Evolutionary conservation across 2,888 invertebrate genomes (phyloP).

Genomic region (Fissipunctia ypsillon): DNA sequence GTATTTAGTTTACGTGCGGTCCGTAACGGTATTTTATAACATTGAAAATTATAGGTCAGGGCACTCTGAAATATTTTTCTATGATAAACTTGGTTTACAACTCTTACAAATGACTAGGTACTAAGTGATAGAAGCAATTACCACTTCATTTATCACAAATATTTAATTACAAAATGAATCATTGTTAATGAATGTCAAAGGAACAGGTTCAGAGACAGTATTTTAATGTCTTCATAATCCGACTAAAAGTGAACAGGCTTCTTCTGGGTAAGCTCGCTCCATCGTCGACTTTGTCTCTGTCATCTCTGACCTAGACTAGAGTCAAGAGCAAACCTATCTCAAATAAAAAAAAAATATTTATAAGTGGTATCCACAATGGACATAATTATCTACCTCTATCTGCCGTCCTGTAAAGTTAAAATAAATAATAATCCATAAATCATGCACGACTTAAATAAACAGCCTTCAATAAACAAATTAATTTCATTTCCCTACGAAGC

Average conservation of each 20-base stretch:
- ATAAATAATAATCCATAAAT: constrained; percentile 11
- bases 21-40: neutral
- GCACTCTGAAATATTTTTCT: constrained; percentile 19
- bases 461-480: constrained; percentile 19
- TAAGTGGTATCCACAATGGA: too few relatives aligned
- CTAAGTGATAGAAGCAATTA: constrained; percentile 1
- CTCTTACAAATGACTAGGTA: neutral
- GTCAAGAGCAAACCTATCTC: too few relatives aligned
- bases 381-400: too few relatives aligned
- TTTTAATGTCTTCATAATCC: neutral
- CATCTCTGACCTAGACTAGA: too few relatives aligned
- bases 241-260: too few relatives aligned
- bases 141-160: neutral
- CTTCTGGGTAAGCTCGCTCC: too few relatives aligned
- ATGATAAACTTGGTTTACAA: constrained; percentile 38
- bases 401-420: too few relatives aligned
- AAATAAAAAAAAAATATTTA: too few relatives aligned
- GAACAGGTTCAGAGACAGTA: neutral
- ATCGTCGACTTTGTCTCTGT: too few relatives aligned
- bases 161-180: constrained; percentile 18
- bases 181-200: neutral
- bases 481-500: constrained; percentile 11
- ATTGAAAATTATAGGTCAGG: constrained; percentile 34
- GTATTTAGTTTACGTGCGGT: neutral
- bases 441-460: neutral